Evolutionary conservation across 2,113 vertebrate genomes (phyloP).

Genomic region (Fulmarus glacialis): DNA sequence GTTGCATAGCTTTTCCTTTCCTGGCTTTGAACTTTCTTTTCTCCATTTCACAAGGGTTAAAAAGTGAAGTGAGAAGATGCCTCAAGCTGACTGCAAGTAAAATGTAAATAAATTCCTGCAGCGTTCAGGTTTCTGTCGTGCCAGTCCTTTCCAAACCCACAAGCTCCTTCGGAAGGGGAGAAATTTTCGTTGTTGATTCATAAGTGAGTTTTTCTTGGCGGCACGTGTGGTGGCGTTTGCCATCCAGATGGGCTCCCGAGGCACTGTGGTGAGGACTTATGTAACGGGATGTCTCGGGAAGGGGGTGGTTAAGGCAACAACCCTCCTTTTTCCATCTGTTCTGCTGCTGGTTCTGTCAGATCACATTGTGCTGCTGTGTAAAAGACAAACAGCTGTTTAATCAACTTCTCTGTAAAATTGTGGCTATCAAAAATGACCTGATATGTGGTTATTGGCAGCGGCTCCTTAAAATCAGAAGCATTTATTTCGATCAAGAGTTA

Average conservation of each 20-base stretch:
- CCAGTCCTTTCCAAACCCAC: conserved; percentile 25
- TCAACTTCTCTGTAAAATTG: not conserved
- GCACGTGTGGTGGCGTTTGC: conserved; percentile 9
- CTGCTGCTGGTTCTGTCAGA: not conserved
- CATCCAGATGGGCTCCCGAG: conserved; percentile 52
- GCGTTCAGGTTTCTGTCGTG: not conserved
- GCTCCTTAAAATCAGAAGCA: not conserved
- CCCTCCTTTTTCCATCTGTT: not conserved
- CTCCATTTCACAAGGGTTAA: conserved; percentile 5
- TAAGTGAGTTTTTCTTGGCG: conserved; percentile 69
- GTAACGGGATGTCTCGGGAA: conserved; percentile 41
- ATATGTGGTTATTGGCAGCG: not conserved
- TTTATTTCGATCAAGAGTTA: not conserved
- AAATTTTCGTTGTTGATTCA: conserved; percentile 42
- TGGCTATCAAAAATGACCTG: not conserved
- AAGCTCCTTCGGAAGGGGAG: conserved; percentile 39
- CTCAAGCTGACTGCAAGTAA: not conserved
- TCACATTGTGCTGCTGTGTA: not conserved
- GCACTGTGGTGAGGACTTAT: conserved; percentile 44
- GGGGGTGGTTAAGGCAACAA: not conserved
- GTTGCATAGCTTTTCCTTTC: not conserved
- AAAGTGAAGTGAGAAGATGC: not conserved
- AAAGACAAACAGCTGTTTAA: not conserved
- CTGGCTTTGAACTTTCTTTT: not conserved
- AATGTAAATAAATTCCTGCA: not conserved